Evolutionary conservation across 2,888 invertebrate species (phyloP).

Genomic region (Amphipyra tragopoginis): DNA sequence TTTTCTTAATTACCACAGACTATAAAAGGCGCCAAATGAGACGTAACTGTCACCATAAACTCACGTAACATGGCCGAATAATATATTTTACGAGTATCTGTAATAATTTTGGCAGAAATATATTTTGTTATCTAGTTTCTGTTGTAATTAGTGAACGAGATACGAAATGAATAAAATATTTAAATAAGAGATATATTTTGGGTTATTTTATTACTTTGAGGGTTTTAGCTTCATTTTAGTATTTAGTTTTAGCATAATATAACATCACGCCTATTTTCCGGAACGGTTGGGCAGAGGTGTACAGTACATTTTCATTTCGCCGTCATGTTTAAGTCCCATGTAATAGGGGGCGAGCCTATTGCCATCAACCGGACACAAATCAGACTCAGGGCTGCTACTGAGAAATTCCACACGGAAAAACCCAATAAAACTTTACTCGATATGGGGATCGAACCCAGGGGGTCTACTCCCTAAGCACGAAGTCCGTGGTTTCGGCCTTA

Average conservation of each 20-base stretch:
- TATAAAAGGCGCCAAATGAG: conserved; percentile 56
- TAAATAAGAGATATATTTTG: background rate
- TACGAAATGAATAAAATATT: conserved; percentile 2
- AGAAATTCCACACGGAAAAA: no score
- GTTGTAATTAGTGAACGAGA: conserved; percentile 10
- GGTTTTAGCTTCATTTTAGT: background rate
- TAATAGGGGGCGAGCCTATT: no score
- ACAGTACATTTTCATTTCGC: no score
- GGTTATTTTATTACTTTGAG: background rate
- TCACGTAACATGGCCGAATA: conserved; percentile 37
- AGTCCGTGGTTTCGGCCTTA: no score
- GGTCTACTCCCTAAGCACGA: no score
- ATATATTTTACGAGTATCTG: conserved; percentile 44
- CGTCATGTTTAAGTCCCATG: no score
- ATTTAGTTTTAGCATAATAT: background rate
- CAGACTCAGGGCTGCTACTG: no score
- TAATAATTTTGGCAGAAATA: conserved; percentile 37
- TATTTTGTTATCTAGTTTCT: conserved; percentile 29
- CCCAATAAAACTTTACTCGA: no score
- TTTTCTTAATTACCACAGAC: conserved; percentile 58
- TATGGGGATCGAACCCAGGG: no score
- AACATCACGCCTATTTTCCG: no score
- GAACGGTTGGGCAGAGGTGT: no score
- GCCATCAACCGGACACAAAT: no score
- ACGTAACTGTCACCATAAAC: conserved; percentile 57